Percentiles rank a stretch among this genome's conserved stretches.
Evolutionary conservation across 2,888 invertebrate genomes (phyloP).

Genomic region (Spisula subtruncata): DNA sequence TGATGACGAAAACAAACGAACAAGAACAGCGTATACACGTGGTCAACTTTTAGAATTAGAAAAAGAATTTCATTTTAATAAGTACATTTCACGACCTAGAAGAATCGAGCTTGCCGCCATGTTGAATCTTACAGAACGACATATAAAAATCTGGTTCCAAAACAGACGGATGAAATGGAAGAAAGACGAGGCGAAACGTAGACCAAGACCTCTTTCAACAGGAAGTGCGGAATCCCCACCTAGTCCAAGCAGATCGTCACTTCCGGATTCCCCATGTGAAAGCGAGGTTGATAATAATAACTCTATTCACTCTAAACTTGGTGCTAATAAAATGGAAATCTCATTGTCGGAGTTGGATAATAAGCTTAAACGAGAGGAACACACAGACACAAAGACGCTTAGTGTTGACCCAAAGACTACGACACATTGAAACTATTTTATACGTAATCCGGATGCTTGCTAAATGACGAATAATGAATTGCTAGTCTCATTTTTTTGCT

Average conservation of each 20-base stretch:
- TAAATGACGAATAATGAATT: neutral
- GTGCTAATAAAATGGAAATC: conserved; percentile 58
- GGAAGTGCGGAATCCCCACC: conserved; percentile 74
- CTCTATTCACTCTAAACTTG: conserved; percentile 54
- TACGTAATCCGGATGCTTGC: conserved; percentile 5
- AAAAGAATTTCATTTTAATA: conserved; percentile 99
- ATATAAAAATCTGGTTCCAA: conserved; percentile 91
- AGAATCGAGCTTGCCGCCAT: conserved; percentile 99
- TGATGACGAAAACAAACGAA: conserved; percentile 90
- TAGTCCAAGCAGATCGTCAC: conserved; percentile 68
- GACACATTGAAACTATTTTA: conserved; percentile 30
- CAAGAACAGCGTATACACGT: conserved; percentile 98
- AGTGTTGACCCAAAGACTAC: conserved; percentile 30
- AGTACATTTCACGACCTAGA: conserved; percentile 98
- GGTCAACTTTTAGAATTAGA: conserved; percentile 99
- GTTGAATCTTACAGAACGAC: conserved; percentile 97
- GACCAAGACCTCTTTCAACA: conserved; percentile 79
- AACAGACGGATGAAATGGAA: conserved; percentile 87
- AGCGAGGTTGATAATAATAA: conserved; percentile 67
- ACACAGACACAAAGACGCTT: neutral
- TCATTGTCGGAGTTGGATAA: conserved; percentile 48
- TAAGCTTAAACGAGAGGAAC: conserved; percentile 46
- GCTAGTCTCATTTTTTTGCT: conserved; percentile 26
- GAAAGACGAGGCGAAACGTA: conserved; percentile 86
- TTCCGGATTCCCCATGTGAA: conserved; percentile 67